A percentile compares a stretch with the other conserved stretches of the same genome.
Conservation (phyloP, 2,888 invertebrate genomes). For the Emesis russula region DNA sequence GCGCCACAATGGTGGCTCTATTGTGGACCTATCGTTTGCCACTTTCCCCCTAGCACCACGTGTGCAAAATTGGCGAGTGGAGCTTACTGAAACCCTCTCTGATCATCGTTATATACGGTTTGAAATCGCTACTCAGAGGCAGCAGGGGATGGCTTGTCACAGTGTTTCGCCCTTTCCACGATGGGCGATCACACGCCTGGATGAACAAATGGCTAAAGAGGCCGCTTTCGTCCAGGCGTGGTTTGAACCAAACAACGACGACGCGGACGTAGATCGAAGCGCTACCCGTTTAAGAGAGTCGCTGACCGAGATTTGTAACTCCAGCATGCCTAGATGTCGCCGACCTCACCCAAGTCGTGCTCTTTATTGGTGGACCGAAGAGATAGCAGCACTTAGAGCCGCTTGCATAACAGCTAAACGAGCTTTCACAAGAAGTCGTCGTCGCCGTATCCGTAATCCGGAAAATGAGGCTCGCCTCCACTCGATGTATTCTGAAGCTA, state of each 20-base stretch:
- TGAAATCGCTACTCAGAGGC: neutral
- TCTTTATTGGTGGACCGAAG: constrained; percentile 62
- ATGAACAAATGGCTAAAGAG: constrained; percentile 18
- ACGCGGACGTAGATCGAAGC: neutral
- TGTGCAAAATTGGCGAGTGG: neutral
- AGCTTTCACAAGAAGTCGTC: constrained; percentile 33
- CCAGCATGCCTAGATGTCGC: constrained; percentile 47
- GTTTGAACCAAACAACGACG: neutral
- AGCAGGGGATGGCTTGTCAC: neutral
- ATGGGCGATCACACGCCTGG: neutral
- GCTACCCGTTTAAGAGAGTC: neutral
- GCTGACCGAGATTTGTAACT: constrained; percentile 62
- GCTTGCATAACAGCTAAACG: constrained; percentile 47
- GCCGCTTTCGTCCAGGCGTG: constrained; percentile 22
- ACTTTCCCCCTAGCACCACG: neutral
- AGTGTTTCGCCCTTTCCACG: neutral
- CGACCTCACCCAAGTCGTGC: neutral
- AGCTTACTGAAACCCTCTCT: neutral
- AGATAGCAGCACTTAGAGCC: constrained; percentile 35
- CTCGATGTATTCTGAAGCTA: neutral
- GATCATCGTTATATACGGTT: neutral
- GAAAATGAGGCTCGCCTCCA: neutral
- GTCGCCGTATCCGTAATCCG: constrained; percentile 6
- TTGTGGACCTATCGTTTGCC: constrained; percentile 20
- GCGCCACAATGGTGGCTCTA: neutral